Percentiles rank a stretch among this genome's conserved stretches.
Evolutionary conservation across 2,888 invertebrate species (phyloP).

Genomic region (Listrodromus nycthemerus): DNA sequence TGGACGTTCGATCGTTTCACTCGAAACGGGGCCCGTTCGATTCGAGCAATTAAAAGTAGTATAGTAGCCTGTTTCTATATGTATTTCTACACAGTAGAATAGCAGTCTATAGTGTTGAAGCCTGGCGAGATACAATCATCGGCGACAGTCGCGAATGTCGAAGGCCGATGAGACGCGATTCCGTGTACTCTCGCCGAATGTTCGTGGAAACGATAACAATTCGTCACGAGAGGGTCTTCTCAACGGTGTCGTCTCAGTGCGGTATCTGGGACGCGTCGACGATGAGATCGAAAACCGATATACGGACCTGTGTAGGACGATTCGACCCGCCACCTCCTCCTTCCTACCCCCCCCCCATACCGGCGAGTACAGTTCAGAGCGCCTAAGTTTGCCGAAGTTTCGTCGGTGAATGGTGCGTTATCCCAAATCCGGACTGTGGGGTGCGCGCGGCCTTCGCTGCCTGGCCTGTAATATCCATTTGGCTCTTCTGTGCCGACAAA

Average conservation of each 20-base stretch:
- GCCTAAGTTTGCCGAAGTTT: slow-evolving; percentile 17
- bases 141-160: background rate
- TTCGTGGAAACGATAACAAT: slow-evolving; percentile 18
- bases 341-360: background rate
- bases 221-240: slow-evolving; percentile 11
- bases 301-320: slow-evolving; percentile 14
- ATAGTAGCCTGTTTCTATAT: too few relatives aligned
- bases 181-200: slow-evolving; percentile 8
- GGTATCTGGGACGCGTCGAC: slow-evolving; percentile 15
- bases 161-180: background rate
- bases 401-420: slow-evolving; percentile 25
- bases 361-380: background rate
- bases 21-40: too few relatives aligned
- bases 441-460: slow-evolving; percentile 1
- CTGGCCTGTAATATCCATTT: slow-evolving; percentile 65
- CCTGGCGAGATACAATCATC: background rate
- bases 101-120: background rate
- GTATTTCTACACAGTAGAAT: too few relatives aligned
- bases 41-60: too few relatives aligned
- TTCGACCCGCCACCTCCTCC: background rate
- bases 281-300: slow-evolving; percentile 20
- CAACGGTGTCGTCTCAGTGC: slow-evolving; percentile 6
- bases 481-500: slow-evolving; percentile 47
- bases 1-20: too few relatives aligned
- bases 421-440: slow-evolving; percentile 27